Percentiles rank a stretch among this genome's conserved stretches.
Evolutionary conservation across 2,888 invertebrate genomes (phyloP).

Genomic region (Orthonychiurus folsomi): DNA sequence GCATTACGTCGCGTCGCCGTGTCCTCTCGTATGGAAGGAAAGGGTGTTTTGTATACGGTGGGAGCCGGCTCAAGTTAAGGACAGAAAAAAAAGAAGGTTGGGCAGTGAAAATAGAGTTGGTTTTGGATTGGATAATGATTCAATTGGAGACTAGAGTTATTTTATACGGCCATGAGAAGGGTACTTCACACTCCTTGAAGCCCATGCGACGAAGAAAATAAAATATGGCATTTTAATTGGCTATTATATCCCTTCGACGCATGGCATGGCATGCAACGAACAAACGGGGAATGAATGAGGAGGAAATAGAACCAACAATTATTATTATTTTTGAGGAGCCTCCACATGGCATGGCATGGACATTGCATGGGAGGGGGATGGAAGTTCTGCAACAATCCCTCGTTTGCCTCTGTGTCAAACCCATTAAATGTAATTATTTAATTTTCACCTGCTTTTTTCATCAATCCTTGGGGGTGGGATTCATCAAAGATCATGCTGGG

Average conservation of each 20-base stretch:
- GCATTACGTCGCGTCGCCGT: no score
- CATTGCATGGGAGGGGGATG: no score
- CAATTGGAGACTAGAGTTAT: background rate
- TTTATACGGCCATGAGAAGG: background rate
- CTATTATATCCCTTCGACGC: background rate
- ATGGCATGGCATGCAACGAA: background rate
- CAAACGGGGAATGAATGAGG: background rate
- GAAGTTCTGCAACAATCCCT: background rate
- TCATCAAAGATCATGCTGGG: background rate
- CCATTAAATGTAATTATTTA: background rate
- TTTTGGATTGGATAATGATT: background rate
- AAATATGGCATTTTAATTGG: conserved; percentile 1
- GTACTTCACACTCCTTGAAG: background rate
- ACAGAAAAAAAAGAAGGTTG: background rate
- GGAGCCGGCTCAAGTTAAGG: no score
- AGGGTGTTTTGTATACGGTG: no score
- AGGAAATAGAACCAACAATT: conserved; percentile 1
- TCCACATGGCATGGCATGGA: background rate
- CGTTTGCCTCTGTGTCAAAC: background rate
- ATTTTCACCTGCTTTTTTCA: background rate
- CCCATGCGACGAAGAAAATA: no score
- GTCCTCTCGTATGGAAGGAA: no score
- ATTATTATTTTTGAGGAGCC: background rate
- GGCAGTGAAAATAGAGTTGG: background rate
- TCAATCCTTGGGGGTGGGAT: background rate